Evolutionary conservation across 37 sponge, comb jelly and placozoan species (phyloP).

Genomic region (Halichondria panicea): DNA sequence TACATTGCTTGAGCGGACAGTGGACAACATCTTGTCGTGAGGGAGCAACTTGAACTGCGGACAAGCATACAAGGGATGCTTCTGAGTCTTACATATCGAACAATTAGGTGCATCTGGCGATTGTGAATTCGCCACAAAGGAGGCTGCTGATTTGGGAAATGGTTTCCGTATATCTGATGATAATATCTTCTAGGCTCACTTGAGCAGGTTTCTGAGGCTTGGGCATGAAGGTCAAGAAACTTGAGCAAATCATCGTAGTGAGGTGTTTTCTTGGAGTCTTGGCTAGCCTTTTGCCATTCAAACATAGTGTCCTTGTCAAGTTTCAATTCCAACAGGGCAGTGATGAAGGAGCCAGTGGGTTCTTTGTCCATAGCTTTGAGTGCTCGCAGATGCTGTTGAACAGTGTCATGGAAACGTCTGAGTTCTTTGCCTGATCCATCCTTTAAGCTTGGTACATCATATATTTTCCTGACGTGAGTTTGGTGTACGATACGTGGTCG

Average conservation of each 20-base stretch:
- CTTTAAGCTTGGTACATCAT: constrained; percentile 11
- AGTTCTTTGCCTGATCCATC: constrained; percentile 25
- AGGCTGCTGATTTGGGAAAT: background rate
- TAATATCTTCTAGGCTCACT: background rate
- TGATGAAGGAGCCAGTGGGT: constrained; percentile 26
- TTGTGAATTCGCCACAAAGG: background rate
- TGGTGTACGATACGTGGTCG: constrained; percentile 30
- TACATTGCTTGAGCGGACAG: constrained; percentile 6
- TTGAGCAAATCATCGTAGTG: constrained; percentile 16
- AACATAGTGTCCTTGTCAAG: constrained; percentile 16
- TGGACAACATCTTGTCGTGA: constrained; percentile 18
- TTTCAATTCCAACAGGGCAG: background rate
- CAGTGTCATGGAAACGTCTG: constrained; percentile 5
- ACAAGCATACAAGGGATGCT: constrained; percentile 15
- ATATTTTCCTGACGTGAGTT: constrained; percentile 24
- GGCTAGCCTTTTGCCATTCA: constrained; percentile 27
- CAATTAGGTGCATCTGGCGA: background rate
- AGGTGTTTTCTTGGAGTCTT: background rate
- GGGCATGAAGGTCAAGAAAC: constrained; percentile 10
- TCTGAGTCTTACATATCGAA: constrained; percentile 1
- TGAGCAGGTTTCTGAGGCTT: constrained; percentile 19
- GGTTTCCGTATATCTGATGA: background rate
- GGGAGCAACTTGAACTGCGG: constrained; percentile 14
- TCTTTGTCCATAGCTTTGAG: constrained; percentile 30
- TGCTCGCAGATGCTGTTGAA: constrained; percentile 15